Percentiles rank a stretch among this genome's conserved stretches.
Evolutionary conservation across 2,797 vertebrate species (phyloP).

Genomic region (Morus bassanus): DNA sequence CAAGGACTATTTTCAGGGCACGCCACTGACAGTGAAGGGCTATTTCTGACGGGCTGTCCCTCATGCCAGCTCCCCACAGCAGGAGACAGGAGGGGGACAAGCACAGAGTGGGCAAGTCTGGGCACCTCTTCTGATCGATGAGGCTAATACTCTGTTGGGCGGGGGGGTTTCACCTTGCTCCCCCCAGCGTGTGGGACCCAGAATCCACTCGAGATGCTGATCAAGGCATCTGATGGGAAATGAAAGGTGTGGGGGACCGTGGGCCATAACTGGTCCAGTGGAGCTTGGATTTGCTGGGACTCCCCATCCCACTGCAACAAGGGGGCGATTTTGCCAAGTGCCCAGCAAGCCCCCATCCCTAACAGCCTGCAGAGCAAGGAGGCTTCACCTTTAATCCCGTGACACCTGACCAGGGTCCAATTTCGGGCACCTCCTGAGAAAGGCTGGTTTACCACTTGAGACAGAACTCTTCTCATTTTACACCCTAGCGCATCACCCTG

Average conservation of each 20-base stretch:
- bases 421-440: background rate
- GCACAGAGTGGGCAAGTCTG: accelerated
- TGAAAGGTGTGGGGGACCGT: accelerated
- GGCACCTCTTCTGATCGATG: background rate
- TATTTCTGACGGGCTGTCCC: constrained; percentile 23
- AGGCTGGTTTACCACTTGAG: background rate
- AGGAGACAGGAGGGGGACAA: background rate
- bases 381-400: constrained; percentile 22
- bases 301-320: background rate
- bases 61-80: background rate
- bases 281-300: background rate
- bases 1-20: constrained; percentile 49
- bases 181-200: background rate
- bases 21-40: background rate
- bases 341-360: background rate
- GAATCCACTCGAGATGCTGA: background rate
- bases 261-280: accelerated
- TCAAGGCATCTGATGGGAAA: background rate
- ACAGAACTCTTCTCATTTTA: constrained; percentile 8
- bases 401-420: background rate
- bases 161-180: background rate
- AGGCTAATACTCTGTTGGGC: background rate
- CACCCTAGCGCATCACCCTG: background rate
- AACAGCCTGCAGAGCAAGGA: background rate
- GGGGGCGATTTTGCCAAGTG: background rate